A percentile compares a stretch with the other conserved stretches of the same genome.
phyloP scores from a whole-genome alignment of 2,113 vertebrate species.

The Oostethus manadensis region DNA sequence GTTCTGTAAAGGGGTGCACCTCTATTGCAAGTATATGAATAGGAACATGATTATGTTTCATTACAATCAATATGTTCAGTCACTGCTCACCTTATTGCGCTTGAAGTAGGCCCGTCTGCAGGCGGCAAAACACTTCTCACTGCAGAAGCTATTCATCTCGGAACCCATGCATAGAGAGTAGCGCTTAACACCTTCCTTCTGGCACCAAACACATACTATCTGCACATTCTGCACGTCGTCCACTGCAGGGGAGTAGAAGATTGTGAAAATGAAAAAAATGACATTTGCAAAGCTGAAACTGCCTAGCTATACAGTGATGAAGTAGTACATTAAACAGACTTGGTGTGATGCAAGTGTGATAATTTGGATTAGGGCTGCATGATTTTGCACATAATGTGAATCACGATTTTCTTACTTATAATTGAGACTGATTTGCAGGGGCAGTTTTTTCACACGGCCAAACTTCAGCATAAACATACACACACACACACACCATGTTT shows the following conservation, averaged over 20 bases:
- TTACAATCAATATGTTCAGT: background rate
- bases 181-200: conserved; percentile 97
- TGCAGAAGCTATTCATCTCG: conserved; percentile 99
- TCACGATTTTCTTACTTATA: too few species aligned
- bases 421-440: too few species aligned
- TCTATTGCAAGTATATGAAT: background rate
- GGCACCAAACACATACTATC: conserved; percentile 99
- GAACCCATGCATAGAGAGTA: conserved; percentile 98
- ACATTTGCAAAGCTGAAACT: background rate
- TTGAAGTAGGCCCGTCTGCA: conserved; percentile 99
- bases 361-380: too few species aligned
- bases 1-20: too few species aligned
- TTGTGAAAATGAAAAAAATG: background rate
- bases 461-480: too few species aligned
- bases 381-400: too few species aligned
- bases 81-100: conserved; percentile 90
- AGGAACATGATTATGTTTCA: too few species aligned
- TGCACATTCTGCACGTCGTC: conserved; percentile 96
- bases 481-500: too few species aligned
- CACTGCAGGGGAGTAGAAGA: conserved; percentile 61
- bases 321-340: too few species aligned
- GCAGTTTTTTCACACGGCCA: too few species aligned
- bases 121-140: conserved; percentile 97
- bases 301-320: too few species aligned
- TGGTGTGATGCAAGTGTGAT: too few species aligned